A percentile compares a stretch with the other conserved stretches of the same genome.
These are phyloP conservation scores for Porites cylindrica DNA, from an alignment of 92 coral and sea anemone species.

Conservation along the genomic window DNA sequence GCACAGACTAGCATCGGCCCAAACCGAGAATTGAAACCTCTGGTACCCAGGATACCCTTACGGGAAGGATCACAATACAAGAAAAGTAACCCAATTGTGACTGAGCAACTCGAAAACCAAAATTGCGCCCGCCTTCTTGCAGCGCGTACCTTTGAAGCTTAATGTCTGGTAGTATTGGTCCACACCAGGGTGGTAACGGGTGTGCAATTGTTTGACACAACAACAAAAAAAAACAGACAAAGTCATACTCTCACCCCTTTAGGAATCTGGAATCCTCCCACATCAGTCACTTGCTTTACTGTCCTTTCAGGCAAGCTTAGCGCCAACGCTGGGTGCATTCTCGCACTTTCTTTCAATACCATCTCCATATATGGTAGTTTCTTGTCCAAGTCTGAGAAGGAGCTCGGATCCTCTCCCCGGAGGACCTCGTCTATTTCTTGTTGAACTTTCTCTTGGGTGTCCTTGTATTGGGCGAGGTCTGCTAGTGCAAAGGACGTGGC, in stretches of 20 bases:
- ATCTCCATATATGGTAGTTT: slow-evolving; percentile 88
- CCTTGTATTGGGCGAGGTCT: slow-evolving; percentile 75
- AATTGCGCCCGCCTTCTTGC: no score
- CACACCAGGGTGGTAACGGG: no score
- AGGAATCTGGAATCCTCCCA: slow-evolving; percentile 87
- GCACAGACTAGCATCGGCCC: no score
- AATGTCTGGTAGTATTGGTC: no score
- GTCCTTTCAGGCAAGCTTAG: slow-evolving; percentile 91
- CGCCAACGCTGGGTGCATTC: slow-evolving; percentile 93
- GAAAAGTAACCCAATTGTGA: no score
- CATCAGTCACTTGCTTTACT: slow-evolving; percentile 78
- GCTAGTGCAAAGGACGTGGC: slow-evolving; percentile 90
- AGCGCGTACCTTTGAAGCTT: no score
- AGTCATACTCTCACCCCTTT: slow-evolving; percentile 79
- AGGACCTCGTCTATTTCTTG: slow-evolving; percentile 79
- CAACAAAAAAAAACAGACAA: background rate
- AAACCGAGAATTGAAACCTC: no score
- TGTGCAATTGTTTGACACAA: no score
- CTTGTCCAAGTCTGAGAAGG: slow-evolving; percentile 71
- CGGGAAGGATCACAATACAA: no score
- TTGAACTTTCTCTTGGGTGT: slow-evolving; percentile 76
- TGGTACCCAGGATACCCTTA: no score
- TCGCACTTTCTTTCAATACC: slow-evolving; percentile 92
- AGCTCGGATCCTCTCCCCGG: slow-evolving; percentile 77
- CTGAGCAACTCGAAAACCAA: no score